Conservation (phyloP, 2,113 vertebrate genomes). For the Thamnophis sirtalis region DNA sequence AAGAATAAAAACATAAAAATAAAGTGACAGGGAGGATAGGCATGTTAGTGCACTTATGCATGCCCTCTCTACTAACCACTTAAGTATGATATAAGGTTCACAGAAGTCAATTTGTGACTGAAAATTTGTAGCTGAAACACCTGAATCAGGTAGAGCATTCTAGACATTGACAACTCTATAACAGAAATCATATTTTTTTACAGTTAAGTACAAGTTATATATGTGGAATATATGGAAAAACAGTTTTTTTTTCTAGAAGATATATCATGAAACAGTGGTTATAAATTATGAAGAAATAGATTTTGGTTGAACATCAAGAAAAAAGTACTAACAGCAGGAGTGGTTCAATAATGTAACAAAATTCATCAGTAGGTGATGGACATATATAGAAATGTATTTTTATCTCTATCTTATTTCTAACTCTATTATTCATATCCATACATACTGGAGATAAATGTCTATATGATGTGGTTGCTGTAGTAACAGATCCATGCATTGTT, state of each 20-base stretch:
- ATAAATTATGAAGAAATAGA: background rate
- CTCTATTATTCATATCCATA: background rate
- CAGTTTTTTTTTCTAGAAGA: background rate
- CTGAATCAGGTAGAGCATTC: too few species aligned
- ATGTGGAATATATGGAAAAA: background rate
- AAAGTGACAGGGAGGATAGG: too few species aligned
- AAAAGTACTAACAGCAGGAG: background rate
- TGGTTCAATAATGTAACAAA: background rate
- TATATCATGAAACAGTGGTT: background rate
- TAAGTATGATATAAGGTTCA: too few species aligned
- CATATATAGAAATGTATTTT: background rate
- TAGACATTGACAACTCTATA: too few species aligned
- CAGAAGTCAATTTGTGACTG: too few species aligned
- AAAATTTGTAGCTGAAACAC: too few species aligned
- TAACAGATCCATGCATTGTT: background rate
- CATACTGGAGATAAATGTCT: background rate
- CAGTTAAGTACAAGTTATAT: too few species aligned
- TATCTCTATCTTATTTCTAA: background rate
- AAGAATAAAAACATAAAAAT: too few species aligned
- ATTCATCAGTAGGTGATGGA: background rate
- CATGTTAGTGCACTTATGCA: too few species aligned
- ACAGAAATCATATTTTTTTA: too few species aligned
- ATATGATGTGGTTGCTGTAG: background rate
- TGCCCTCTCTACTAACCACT: too few species aligned
- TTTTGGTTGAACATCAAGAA: background rate